A percentile compares a stretch with the other conserved stretches of the same genome.
These are phyloP conservation scores for Lagria hirta DNA, from an alignment of 2,888 invertebrate genomes.

Conservation along the genomic window DNA sequence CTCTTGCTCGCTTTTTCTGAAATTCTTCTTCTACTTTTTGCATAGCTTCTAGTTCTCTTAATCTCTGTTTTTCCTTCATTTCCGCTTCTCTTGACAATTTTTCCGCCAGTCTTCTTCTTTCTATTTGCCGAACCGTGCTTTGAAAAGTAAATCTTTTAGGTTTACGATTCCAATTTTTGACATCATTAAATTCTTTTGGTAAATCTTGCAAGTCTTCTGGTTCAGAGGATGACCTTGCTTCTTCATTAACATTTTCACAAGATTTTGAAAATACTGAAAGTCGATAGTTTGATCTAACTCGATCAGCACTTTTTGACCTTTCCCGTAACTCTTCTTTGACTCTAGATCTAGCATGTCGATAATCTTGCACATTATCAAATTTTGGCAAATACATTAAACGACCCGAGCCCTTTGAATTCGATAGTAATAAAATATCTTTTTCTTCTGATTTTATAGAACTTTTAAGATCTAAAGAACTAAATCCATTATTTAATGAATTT, in stretches of 20 bases:
- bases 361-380: constrained; percentile 31
- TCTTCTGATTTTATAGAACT: constrained; percentile 37
- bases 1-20: constrained; percentile 75
- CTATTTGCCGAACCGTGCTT: constrained; percentile 80
- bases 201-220: constrained; percentile 51
- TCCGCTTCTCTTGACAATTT: constrained; percentile 76
- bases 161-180: constrained; percentile 40
- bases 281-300: constrained; percentile 24
- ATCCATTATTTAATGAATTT: constrained; percentile 70
- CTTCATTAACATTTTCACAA: constrained; percentile 53
- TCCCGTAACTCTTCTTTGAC: constrained; percentile 29
- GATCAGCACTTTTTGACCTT: constrained; percentile 31
- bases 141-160: constrained; percentile 79
- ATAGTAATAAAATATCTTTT: constrained; percentile 36
- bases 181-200: constrained; percentile 30
- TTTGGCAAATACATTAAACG: constrained; percentile 80
- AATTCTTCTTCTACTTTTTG: constrained; percentile 85
- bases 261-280: constrained; percentile 52
- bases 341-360: constrained; percentile 26
- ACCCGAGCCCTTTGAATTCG: constrained; percentile 55
- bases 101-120: constrained; percentile 72
- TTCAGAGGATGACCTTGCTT: constrained; percentile 36
- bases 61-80: constrained; percentile 72
- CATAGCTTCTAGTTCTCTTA: constrained; percentile 80
- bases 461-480: constrained; percentile 47